phyloP scores from a whole-genome alignment of 2,113 vertebrate species.

The Apus apus region DNA sequence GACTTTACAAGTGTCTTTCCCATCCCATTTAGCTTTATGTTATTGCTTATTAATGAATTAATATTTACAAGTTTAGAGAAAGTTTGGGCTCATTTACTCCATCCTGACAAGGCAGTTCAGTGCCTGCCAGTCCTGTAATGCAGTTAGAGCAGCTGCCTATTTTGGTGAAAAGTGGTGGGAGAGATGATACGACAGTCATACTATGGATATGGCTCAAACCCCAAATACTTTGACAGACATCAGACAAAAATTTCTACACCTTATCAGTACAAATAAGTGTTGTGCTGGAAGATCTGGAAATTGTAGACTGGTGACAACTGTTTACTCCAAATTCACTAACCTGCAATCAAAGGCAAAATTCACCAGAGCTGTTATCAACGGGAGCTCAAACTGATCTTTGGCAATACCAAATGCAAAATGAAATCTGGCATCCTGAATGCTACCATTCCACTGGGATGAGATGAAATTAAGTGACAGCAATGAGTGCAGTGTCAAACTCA shows the following conservation, averaged over 20 bases:
- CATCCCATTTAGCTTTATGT: background rate
- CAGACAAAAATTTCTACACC: background rate
- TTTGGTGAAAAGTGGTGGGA: background rate
- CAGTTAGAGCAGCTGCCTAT: background rate
- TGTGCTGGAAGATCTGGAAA: background rate
- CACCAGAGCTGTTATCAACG: background rate
- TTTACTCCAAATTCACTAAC: background rate
- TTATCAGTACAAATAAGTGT: background rate
- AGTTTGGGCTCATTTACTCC: background rate
- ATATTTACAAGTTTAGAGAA: background rate
- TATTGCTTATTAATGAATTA: background rate
- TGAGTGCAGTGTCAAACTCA: background rate
- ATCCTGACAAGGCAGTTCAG: background rate
- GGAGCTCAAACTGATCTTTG: background rate
- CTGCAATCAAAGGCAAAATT: background rate
- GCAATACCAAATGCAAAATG: background rate
- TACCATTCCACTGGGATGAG: background rate
- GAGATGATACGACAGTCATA: fast-evolving
- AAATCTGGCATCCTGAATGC: background rate
- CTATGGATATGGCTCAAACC: background rate
- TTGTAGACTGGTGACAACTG: background rate
- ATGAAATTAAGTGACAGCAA: background rate
- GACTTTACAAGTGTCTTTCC: background rate
- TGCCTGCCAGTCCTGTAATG: background rate
- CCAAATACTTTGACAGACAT: background rate